Percentiles rank a stretch among this genome's conserved stretches.
Evolutionary conservation across 64 coral and sea anemone species (phyloP).

Genomic region (Montipora efflorescens): DNA sequence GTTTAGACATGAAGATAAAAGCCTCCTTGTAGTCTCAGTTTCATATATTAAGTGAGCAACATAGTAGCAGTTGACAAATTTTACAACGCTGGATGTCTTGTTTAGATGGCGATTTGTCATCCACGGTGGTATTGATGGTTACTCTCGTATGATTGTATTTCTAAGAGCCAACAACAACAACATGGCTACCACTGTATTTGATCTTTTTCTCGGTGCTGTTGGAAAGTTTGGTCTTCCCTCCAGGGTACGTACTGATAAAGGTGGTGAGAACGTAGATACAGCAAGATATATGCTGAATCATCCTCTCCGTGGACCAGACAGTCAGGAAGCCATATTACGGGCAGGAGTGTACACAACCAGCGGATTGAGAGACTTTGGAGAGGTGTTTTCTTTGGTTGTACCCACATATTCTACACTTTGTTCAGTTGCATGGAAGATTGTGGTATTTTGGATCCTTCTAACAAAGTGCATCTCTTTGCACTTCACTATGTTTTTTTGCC

Average conservation of each 20-base stretch:
- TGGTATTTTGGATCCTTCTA: constrained; percentile 57
- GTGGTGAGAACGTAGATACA: constrained; percentile 54
- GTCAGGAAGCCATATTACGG: constrained; percentile 69
- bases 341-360: constrained; percentile 59
- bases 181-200: constrained; percentile 54
- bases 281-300: neutral
- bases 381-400: constrained; percentile 60
- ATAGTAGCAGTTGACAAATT: too few relatives aligned
- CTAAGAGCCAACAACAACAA: constrained; percentile 67
- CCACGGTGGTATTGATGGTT: constrained; percentile 74
- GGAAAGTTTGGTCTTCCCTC: constrained; percentile 68
- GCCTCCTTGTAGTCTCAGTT: too few relatives aligned
- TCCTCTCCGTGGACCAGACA: constrained; percentile 65
- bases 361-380: constrained; percentile 43
- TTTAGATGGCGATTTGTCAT: constrained; percentile 68
- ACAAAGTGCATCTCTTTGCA: constrained; percentile 65
- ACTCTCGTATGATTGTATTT: constrained; percentile 65
- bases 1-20: too few relatives aligned
- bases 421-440: constrained; percentile 61
- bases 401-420: constrained; percentile 43
- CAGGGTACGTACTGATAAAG: constrained; percentile 76
- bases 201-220: constrained; percentile 63
- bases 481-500: constrained; percentile 66
- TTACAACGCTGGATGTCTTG: too few relatives aligned
- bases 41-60: too few relatives aligned